Percentiles rank a stretch among this genome's conserved stretches.
Conservation (phyloP, 2,888 invertebrate genomes). For the Melanchra persicariae region DNA sequence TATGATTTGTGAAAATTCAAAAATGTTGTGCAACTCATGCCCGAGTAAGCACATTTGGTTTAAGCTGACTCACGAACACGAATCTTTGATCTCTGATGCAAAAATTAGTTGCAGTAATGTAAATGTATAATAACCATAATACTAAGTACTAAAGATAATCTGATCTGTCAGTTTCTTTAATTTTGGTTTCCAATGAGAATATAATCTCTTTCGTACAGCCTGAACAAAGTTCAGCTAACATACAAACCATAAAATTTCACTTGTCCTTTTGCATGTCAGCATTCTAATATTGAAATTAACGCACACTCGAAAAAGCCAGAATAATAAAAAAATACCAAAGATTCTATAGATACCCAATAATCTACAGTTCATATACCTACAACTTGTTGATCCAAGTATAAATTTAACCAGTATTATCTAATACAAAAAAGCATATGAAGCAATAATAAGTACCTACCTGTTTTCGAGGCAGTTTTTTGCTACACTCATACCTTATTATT, state of each 20-base stretch:
- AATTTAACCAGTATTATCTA: conserved; percentile 30
- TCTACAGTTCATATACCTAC: conserved; percentile 14
- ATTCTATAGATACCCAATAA: not conserved
- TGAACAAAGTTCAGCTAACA: not conserved
- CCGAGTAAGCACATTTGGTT: not conserved
- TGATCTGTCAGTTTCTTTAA: not conserved
- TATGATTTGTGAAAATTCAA: conserved; percentile 7
- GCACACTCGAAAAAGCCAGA: not conserved
- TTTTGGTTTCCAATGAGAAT: not conserved
- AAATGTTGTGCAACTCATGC: conserved; percentile 31
- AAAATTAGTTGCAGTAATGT: not conserved
- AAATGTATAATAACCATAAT: not conserved
- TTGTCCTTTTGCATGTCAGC: not conserved
- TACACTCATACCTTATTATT: conserved; percentile 30
- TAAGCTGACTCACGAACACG: conserved; percentile 9
- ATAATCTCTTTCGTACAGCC: not conserved
- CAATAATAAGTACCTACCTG: conserved; percentile 56
- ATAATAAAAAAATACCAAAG: not conserved
- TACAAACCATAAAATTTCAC: not conserved
- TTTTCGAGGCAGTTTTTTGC: conserved; percentile 48
- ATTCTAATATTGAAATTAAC: not conserved
- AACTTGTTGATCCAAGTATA: conserved; percentile 23
- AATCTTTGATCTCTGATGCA: not conserved
- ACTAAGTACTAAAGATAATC: too few species aligned
- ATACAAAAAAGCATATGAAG: conserved; percentile 47